Percentiles rank a stretch among this genome's conserved stretches.
Evolutionary conservation across 1,140 invertebrate species (phyloP).

Genomic region (Heliconius eleuchia): DNA sequence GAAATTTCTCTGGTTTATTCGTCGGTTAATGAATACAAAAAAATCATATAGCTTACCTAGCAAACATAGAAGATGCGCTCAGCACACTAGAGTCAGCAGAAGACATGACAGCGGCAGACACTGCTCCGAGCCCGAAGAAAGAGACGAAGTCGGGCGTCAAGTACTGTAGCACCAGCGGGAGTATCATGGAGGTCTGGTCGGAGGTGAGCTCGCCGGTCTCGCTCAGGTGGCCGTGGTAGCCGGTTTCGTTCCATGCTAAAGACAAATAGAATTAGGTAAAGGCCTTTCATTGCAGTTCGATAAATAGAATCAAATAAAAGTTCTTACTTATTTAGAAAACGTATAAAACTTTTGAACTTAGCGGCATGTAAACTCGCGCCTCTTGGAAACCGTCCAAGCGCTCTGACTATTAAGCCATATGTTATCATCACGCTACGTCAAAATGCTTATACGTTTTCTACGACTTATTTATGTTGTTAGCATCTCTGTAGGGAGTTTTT

Average conservation of each 20-base stretch:
- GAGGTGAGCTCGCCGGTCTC: conserved; percentile 83
- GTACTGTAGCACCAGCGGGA: conserved; percentile 98
- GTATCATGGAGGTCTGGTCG: conserved; percentile 94
- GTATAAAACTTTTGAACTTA: no score
- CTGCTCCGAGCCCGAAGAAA: conserved; percentile 98
- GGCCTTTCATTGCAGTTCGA: not conserved
- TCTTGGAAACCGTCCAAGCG: no score
- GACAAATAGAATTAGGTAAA: not conserved
- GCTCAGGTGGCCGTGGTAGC: conserved; percentile 87
- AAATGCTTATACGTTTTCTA: no score
- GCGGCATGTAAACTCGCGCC: no score
- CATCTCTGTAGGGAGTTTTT: no score
- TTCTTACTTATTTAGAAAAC: no score
- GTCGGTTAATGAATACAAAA: no score
- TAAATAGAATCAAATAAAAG: no score
- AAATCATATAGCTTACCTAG: conserved; percentile 76
- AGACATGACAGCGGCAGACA: conserved; percentile 99
- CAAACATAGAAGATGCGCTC: conserved; percentile 98
- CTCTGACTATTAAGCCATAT: no score
- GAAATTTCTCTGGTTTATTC: no score
- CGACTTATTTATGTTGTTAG: no score
- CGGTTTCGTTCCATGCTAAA: conserved; percentile 96
- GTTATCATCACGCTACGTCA: no score
- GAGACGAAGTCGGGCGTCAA: conserved; percentile 96
- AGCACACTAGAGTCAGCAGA: conserved; percentile 98